These are phyloP conservation scores for Heteromyza rotundicornis DNA, from an alignment of 2,888 invertebrate genomes.

Conservation along the genomic window DNA sequence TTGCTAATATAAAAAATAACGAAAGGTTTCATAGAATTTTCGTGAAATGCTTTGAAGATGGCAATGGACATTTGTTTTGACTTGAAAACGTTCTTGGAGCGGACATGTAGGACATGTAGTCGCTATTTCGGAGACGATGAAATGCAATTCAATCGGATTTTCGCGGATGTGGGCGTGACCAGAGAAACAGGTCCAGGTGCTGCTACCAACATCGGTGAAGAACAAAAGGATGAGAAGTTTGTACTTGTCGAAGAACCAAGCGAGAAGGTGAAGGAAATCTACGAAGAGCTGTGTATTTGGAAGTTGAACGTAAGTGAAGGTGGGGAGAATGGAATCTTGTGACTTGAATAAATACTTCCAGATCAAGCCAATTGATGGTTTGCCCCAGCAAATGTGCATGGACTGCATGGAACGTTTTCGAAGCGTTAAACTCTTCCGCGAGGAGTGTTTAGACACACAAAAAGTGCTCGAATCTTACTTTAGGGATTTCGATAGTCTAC, in stretches of 20 bases:
- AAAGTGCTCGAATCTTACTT: slow-evolving; percentile 35
- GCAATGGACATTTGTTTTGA: slow-evolving; percentile 39
- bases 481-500: slow-evolving; percentile 29
- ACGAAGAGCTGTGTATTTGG: slow-evolving; percentile 40
- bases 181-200: not conserved
- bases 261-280: slow-evolving; percentile 34
- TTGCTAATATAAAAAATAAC: no score
- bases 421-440: slow-evolving; percentile 38
- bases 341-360: no score
- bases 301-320: slow-evolving; percentile 39
- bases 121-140: slow-evolving; percentile 39
- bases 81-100: slow-evolving; percentile 38
- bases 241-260: slow-evolving; percentile 17
- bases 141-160: slow-evolving; percentile 37
- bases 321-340: not conserved
- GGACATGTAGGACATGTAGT: slow-evolving; percentile 43
- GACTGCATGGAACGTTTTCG: slow-evolving; percentile 40
- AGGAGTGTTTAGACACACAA: slow-evolving; percentile 40
- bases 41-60: slow-evolving; percentile 27
- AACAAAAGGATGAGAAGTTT: not conserved
- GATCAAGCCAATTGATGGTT: slow-evolving; percentile 39
- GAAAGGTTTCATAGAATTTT: no score
- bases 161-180: slow-evolving; percentile 28
- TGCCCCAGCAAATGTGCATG: slow-evolving; percentile 42
- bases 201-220: not conserved